Conservation (phyloP, 2,113 vertebrate genomes). For the Dicrurus megarhynchus region DNA sequence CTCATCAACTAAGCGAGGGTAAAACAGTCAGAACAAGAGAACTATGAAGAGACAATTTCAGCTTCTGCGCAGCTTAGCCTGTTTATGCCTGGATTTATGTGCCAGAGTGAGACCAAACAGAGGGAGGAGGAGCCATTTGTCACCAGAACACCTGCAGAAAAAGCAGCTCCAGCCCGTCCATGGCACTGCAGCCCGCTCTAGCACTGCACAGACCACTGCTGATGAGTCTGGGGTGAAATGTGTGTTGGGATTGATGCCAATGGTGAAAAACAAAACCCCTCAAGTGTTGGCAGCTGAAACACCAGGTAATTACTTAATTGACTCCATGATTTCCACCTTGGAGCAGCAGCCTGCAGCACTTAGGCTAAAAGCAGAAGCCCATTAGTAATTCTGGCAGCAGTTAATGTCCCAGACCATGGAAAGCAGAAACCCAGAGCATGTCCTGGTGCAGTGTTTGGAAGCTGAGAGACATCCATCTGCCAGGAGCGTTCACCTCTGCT, state of each 20-base stretch:
- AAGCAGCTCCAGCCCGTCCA: background rate
- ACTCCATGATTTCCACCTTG: background rate
- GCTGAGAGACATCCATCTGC: background rate
- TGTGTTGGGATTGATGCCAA: background rate
- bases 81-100: background rate
- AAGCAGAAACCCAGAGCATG: background rate
- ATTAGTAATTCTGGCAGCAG: background rate
- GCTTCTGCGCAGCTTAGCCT: background rate
- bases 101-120: background rate
- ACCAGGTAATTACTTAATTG: conserved; percentile 39
- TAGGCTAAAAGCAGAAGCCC: conserved; percentile 8
- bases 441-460: background rate
- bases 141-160: background rate
- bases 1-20: rapidly evolving
- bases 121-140: background rate
- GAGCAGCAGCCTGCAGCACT: background rate
- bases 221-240: background rate
- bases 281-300: background rate
- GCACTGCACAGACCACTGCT: background rate
- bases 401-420: background rate
- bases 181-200: rapidly evolving
- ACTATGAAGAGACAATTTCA: background rate
- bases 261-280: background rate
- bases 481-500: background rate
- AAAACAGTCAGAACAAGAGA: background rate